Base-by-base conservation (phyloP, 2,797 vertebrate species). In the Tamandua tetradactyla region DNA sequence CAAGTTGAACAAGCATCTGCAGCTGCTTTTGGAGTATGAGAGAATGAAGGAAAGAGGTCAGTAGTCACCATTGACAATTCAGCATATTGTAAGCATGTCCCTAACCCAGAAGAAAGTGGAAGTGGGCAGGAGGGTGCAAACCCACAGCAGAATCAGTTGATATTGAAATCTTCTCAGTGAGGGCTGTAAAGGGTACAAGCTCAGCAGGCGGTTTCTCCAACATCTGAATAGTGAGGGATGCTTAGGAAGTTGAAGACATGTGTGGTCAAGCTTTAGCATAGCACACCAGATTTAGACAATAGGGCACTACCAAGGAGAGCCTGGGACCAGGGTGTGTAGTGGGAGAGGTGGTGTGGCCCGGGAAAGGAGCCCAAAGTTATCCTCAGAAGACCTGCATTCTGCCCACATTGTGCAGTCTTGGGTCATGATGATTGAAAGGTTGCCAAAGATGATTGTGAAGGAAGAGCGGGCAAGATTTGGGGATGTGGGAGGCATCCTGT, bases 21-120 rank as follows among this genome's bases (percentile, higher is more conserved):
- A 30, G 49, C 55, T 55, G 25, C 17, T 17, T 3, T n/a, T 9
- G 15, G 57, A 74, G 1, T 20, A 3, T 5, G 11, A 22, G 61
- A 71, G 44, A 57, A 44, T 27, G 37, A 40, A 22, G n/a, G 69
- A 47, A 42, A 20, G 7, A 49, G 22, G 22, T 7, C 2, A 6
- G 22, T 15, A 22, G 52, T 18, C 4, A 40, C 37, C 12, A 17
- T 11, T 42, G 61, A 79, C 40, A 11, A 18, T 0, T 1, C 11
- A 72, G 42, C 5, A 47, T 14, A 5, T 10, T 2, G 22, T 22
- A 1, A 9, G 13, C 3, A 2, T 0, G 7, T 7, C 10, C 20
- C 30, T 0, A 9, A 0, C 0, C 1, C 4, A 2, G 20, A 40
- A 4, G 1, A 30, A 68, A 32, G 23, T 22, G 6, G 47, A 2